These are phyloP conservation scores for Dolichoris vasculosae DNA, from an alignment of 1,140 invertebrate genomes.

Conservation along the genomic window DNA sequence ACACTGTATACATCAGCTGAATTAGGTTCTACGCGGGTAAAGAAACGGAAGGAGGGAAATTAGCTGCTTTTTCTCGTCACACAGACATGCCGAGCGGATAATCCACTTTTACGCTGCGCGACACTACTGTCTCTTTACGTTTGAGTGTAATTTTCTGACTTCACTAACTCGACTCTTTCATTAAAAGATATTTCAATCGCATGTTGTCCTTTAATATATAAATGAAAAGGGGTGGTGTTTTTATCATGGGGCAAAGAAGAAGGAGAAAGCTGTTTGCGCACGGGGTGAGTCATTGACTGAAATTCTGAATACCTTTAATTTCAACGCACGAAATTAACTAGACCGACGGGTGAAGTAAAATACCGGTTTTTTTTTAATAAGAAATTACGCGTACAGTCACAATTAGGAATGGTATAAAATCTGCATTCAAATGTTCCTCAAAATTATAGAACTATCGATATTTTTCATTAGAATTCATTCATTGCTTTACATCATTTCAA, in stretches of 20 bases:
- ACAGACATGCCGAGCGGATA: not conserved
- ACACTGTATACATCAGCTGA: not conserved
- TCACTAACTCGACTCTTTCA: slow-evolving; percentile 24
- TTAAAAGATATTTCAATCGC: slow-evolving; percentile 38
- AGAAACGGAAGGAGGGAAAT: slow-evolving; percentile 17
- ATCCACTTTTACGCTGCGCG: slow-evolving; percentile 43
- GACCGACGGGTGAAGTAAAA: not conserved
- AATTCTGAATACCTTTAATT: slow-evolving; percentile 26
- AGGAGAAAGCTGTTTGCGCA: not conserved
- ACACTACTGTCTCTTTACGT: not conserved
- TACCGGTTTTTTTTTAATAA: not conserved
- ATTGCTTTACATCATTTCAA: too few relatives aligned
- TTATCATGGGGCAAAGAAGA: not conserved
- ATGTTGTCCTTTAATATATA: slow-evolving; percentile 11
- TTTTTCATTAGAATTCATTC: too few relatives aligned
- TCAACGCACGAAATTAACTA: not conserved
- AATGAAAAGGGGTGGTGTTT: not conserved
- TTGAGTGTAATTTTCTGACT: slow-evolving; percentile 38
- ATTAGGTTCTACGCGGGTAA: slow-evolving; percentile 12
- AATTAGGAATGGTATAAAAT: too few relatives aligned
- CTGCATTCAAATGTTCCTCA: too few relatives aligned
- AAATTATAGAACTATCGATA: too few relatives aligned
- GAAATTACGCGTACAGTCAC: not conserved
- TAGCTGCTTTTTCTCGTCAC: slow-evolving; percentile 29
- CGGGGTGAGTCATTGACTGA: not conserved